Conservation (phyloP, 2,113 vertebrate species). For the Castor canadensis region DNA sequence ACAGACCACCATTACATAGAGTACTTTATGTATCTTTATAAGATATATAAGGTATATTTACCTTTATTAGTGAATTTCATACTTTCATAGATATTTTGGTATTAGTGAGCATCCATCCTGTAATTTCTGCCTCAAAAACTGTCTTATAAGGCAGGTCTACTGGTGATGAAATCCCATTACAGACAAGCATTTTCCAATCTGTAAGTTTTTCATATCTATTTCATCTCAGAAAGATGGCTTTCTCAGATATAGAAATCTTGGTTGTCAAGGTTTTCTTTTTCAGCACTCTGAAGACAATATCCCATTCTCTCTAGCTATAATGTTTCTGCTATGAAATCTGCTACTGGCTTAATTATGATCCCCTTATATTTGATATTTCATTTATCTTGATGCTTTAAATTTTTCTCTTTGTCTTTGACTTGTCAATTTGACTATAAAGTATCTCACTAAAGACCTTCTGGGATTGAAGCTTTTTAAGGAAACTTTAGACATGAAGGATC, state of each 20-base stretch:
- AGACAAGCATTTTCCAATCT: too few relatives aligned
- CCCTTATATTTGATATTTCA: background rate
- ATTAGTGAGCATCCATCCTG: background rate
- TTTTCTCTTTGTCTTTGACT: background rate
- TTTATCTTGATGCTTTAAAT: background rate
- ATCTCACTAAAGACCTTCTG: background rate
- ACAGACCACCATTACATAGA: too few relatives aligned
- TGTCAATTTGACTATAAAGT: background rate
- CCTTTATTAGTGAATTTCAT: background rate
- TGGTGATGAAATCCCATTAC: too few relatives aligned
- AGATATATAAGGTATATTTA: background rate
- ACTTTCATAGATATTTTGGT: background rate
- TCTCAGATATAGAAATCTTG: too few relatives aligned
- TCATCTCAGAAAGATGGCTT: too few relatives aligned
- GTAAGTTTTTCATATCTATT: too few relatives aligned
- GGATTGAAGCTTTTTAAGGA: background rate
- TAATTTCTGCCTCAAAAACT: background rate
- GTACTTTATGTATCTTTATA: too few relatives aligned
- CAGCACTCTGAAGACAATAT: too few relatives aligned
- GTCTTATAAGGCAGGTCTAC: too few relatives aligned
- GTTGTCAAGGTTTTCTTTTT: too few relatives aligned
- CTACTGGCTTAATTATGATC: background rate
- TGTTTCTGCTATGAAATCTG: background rate
- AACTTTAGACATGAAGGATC: background rate
- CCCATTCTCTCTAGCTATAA: background rate